phyloP scores from a whole-genome alignment of 2,888 invertebrate genomes.

The Apodemia zela region DNA sequence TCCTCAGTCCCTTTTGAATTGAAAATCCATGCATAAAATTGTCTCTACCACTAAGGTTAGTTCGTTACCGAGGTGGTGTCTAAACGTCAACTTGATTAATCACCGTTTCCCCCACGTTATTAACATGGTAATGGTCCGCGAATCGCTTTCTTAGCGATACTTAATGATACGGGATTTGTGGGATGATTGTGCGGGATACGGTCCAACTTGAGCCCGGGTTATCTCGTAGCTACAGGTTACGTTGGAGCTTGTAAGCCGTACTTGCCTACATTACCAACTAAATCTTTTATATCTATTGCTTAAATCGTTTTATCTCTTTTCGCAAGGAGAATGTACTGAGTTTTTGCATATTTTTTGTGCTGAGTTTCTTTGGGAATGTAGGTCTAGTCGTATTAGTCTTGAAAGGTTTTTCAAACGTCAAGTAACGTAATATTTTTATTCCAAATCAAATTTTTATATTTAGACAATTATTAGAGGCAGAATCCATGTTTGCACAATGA shows the following conservation, averaged over 20 bases:
- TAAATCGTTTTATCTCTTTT: neutral
- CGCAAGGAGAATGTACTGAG: too few relatives aligned
- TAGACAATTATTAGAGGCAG: too few relatives aligned
- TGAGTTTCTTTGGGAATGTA: too few relatives aligned
- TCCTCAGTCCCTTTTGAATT: constrained; percentile 34
- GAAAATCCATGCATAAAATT: constrained; percentile 72
- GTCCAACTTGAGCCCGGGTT: constrained; percentile 44
- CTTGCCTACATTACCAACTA: constrained; percentile 17
- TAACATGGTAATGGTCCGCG: constrained; percentile 78
- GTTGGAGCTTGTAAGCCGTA: constrained; percentile 26
- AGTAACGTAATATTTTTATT: too few relatives aligned
- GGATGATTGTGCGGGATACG: constrained; percentile 63
- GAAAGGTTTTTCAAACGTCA: too few relatives aligned
- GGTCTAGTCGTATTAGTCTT: too few relatives aligned
- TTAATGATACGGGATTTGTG: constrained; percentile 76
- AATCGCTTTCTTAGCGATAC: constrained; percentile 78
- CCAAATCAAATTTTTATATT: too few relatives aligned
- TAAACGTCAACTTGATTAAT: constrained; percentile 77
- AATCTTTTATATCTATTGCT: neutral
- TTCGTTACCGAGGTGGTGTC: constrained; percentile 45
- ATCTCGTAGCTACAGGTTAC: constrained; percentile 56
- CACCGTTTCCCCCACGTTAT: constrained; percentile 71
- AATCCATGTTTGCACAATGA: too few relatives aligned
- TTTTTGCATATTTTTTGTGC: too few relatives aligned
- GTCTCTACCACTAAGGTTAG: constrained; percentile 60